phyloP scores from a whole-genome alignment of 2,113 vertebrate genomes.

The Scomber japonicus region DNA sequence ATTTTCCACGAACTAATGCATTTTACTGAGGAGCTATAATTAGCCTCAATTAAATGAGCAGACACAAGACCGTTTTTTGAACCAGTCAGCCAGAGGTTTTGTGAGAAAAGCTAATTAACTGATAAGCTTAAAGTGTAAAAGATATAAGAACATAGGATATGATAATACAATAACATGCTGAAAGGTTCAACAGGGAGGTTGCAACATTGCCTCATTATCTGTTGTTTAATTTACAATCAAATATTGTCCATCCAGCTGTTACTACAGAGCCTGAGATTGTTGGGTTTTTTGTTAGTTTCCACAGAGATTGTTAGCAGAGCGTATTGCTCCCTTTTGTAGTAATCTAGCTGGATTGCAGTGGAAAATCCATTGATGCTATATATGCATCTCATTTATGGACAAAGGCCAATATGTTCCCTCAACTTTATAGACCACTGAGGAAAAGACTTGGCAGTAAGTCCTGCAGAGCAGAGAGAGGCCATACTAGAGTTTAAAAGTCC shows the following conservation, averaged over 20 bases:
- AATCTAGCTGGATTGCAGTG: not conserved
- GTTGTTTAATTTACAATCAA: constrained; percentile 23
- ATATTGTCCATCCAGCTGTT: constrained; percentile 20
- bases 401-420: constrained; percentile 38
- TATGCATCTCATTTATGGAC: constrained; percentile 41
- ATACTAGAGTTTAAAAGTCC: constrained; percentile 41
- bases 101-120: constrained; percentile 11
- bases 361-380: constrained; percentile 21
- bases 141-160: not conserved
- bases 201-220: not conserved
- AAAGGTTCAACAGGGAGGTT: constrained; percentile 16
- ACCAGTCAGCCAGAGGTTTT: constrained; percentile 11
- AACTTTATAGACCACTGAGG: constrained; percentile 62
- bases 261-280: not conserved
- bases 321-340: constrained; percentile 28
- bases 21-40: constrained; percentile 7
- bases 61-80: constrained; percentile 27
- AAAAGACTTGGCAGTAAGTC: constrained; percentile 41
- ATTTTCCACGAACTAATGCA: constrained; percentile 29
- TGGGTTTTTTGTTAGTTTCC: too few relatives aligned
- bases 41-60: constrained; percentile 18
- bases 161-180: not conserved
- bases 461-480: constrained; percentile 47
- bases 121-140: constrained; percentile 23
- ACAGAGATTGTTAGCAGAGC: not conserved